Evolutionary conservation across 2,797 vertebrate species (phyloP), one percentile per base, ranked within the genome.

Genomic region (Huso huso): DNA sequence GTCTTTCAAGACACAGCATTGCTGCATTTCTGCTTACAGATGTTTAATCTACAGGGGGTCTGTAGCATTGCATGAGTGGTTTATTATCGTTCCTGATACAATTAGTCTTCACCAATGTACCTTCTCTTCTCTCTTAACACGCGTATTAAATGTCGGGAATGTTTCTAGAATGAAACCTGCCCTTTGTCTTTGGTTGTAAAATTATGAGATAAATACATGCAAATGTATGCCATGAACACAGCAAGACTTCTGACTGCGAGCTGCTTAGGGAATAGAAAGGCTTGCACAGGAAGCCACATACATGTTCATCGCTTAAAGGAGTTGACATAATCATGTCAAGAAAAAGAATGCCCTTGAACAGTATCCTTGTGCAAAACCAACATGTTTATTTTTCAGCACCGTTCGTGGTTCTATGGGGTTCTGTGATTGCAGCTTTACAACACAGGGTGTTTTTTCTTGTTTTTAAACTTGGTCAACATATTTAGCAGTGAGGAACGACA

Each of bases 141-240:
- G 52, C 4, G n/a, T n/a, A 55, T 55, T 55, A 55, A 55, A 3
- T 3, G 6, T 7, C 3, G 52, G 6, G 52, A 55, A 55, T 62
- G 18, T 10, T 18, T 23, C 6, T 62, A 62, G 10, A 62, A 62
- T 15, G 10, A 62, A 60, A 37, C 64, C 60, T 63, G 61, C 23
- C 51, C 51, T 52, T 63, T 63, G 51, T 67, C 66, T 53, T 48
- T 49, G 63, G 23, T 65, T 12, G 49, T 63, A 15, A 59, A 15
- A 67, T 67, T 8, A 6, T 9, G 49, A 10, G 13, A 23, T 51
- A 61, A 61, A 66, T 48, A 66, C n/a, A 66, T 72, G 68, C 69
- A 77, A 73, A 75, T 72, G 12, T 60, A 72, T 69, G 65, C 61
- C 13, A 61, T 61, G 63, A 61, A 10, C 53, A 64, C 63, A 68